These are phyloP conservation scores for Apostichopus californicus DNA, from an alignment of 35 echinoderm and acorn worm species.

Conservation along the genomic window DNA sequence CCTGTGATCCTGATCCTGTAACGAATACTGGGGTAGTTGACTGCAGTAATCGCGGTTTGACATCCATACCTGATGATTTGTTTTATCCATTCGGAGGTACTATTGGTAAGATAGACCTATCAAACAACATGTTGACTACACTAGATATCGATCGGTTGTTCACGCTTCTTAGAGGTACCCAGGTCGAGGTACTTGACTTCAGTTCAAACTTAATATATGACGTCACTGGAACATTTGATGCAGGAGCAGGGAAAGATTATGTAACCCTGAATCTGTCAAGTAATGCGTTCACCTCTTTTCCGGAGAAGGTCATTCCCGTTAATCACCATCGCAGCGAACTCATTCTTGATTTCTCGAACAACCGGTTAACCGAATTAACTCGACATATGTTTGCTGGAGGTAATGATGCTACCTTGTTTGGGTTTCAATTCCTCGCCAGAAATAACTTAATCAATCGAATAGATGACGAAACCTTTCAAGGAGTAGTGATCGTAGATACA, in stretches of 20 bases:
- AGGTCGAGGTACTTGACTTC: conserved; percentile 18
- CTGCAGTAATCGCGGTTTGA: conserved; percentile 10
- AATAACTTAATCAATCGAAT: conserved; percentile 42
- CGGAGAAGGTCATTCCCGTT: neutral
- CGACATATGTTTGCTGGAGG: conserved; percentile 35
- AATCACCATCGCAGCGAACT: neutral
- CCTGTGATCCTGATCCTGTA: neutral
- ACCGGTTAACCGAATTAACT: conserved; percentile 27
- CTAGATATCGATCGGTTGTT: conserved; percentile 15
- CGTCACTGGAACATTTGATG: conserved; percentile 10
- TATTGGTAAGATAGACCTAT: neutral
- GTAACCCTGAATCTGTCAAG: neutral
- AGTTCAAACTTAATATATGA: neutral
- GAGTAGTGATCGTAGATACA: neutral
- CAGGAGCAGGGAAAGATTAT: neutral
- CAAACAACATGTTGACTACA: conserved; percentile 7
- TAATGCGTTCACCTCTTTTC: conserved; percentile 4
- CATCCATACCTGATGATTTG: neutral
- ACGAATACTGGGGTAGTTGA: neutral
- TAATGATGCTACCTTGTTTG: neutral
- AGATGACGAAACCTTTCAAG: conserved; percentile 22
- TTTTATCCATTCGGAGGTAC: neutral
- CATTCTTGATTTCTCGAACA: conserved; percentile 24
- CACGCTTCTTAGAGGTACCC: neutral
- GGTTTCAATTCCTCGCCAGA: conserved; percentile 23